These are phyloP conservation scores for Hetaerina titia DNA, from an alignment of 2,888 invertebrate species.

Conservation along the genomic window DNA sequence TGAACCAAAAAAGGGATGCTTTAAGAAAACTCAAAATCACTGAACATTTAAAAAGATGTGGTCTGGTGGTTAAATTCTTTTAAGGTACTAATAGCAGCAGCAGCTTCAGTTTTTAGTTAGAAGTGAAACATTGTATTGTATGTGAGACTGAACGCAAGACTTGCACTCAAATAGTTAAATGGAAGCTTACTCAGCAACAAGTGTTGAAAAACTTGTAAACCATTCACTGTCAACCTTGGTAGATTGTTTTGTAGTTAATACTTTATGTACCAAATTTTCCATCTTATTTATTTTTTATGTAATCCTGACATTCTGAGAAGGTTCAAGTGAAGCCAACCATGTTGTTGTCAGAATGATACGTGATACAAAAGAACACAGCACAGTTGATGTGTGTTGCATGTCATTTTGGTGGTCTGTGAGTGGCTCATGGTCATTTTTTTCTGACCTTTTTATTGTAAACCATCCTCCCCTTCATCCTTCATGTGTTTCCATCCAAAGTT, in stretches of 20 bases:
- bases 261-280: slow-evolving; percentile 65
- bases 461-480: slow-evolving; percentile 64
- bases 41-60: slow-evolving; percentile 69
- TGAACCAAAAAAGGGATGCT: slow-evolving; percentile 68
- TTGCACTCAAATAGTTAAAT: slow-evolving; percentile 70
- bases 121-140: slow-evolving; percentile 69
- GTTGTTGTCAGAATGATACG: slow-evolving; percentile 54
- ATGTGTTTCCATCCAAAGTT: slow-evolving; percentile 65
- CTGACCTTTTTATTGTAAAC: slow-evolving; percentile 59
- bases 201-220: slow-evolving; percentile 55
- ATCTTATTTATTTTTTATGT: slow-evolving; percentile 66
- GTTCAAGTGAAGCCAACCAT: slow-evolving; percentile 62
- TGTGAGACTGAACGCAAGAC: slow-evolving; percentile 69
- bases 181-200: slow-evolving; percentile 65
- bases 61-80: slow-evolving; percentile 69
- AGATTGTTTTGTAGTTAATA: slow-evolving; percentile 63
- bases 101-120: slow-evolving; percentile 71
- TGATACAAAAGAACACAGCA: slow-evolving; percentile 36
- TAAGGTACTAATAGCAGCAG: slow-evolving; percentile 68
- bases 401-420: slow-evolving; percentile 55
- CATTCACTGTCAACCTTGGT: slow-evolving; percentile 57
- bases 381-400: slow-evolving; percentile 38
- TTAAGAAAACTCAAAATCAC: slow-evolving; percentile 69
- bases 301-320: slow-evolving; percentile 31
- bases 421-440: slow-evolving; percentile 52